These are phyloP conservation scores for Oreortyx pictus DNA, from an alignment of 2,797 vertebrate genomes.

Conservation along the genomic window DNA sequence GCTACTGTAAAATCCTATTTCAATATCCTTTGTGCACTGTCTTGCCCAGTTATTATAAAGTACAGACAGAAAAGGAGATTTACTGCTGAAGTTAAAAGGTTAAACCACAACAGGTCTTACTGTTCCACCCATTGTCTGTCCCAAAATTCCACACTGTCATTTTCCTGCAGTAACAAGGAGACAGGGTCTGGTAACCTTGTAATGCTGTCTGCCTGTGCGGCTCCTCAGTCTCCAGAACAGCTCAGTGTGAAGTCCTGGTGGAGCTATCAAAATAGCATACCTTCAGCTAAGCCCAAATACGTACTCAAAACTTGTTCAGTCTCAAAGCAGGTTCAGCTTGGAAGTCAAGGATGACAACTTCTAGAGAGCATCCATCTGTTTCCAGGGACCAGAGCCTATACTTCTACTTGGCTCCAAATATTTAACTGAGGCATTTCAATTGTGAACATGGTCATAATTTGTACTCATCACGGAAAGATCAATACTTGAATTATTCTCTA, in stretches of 20 bases:
- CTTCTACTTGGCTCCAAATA: not conserved
- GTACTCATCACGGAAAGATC: not conserved
- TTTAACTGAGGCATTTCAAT: not conserved
- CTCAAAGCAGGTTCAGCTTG: not conserved
- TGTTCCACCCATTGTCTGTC: not conserved
- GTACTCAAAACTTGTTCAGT: not conserved
- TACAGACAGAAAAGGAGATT: not conserved
- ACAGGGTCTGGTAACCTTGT: not conserved
- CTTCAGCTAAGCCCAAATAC: not conserved
- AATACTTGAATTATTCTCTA: not conserved
- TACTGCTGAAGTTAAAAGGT: constrained; percentile 27
- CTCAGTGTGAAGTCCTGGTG: not conserved
- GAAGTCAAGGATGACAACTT: not conserved
- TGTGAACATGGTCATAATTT: not conserved
- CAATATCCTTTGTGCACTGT: not conserved
- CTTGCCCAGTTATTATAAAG: constrained; percentile 3
- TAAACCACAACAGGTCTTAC: constrained; percentile 3
- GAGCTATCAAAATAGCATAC: constrained; percentile 6
- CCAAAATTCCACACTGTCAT: not conserved
- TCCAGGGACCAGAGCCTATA: not conserved
- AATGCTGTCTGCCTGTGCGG: not conserved
- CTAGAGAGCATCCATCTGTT: not conserved
- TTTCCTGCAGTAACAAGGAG: constrained; percentile 1
- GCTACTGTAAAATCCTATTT: constrained; percentile 32
- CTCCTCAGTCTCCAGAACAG: not conserved